These are phyloP conservation scores for Tanypteryx hageni DNA, from an alignment of 2,888 invertebrate genomes.

Conservation along the genomic window DNA sequence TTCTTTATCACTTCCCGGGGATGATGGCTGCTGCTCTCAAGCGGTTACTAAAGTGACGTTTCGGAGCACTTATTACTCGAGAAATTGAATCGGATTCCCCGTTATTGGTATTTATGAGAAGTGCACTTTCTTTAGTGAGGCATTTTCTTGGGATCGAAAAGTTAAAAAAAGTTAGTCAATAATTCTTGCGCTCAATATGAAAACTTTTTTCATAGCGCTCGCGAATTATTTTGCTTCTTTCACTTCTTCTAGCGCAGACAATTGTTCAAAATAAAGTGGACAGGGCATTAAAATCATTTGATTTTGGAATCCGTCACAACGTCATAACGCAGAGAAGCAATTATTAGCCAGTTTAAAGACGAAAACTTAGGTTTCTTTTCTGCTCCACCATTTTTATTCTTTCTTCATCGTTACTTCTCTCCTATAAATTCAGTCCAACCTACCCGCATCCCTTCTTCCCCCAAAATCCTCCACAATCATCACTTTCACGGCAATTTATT, in stretches of 20 bases:
- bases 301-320: too few relatives aligned
- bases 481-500: too few relatives aligned
- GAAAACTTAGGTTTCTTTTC: too few relatives aligned
- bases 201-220: not conserved
- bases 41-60: constrained; percentile 61
- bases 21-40: constrained; percentile 50
- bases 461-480: too few relatives aligned
- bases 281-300: too few relatives aligned
- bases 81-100: constrained; percentile 59
- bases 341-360: too few relatives aligned
- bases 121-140: not conserved
- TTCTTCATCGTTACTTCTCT: too few relatives aligned
- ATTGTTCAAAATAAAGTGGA: too few relatives aligned
- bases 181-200: not conserved
- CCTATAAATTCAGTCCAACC: too few relatives aligned
- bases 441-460: too few relatives aligned
- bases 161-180: constrained; percentile 17
- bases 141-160: not conserved
- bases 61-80: constrained; percentile 48
- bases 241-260: not conserved
- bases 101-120: constrained; percentile 42
- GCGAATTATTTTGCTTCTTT: constrained; percentile 13
- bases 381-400: too few relatives aligned
- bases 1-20: constrained; percentile 52
- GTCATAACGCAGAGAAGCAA: too few relatives aligned